Percentiles rank a stretch among this genome's conserved stretches.
Conservation (phyloP, 2,113 vertebrate species). For the Aythya baeri region DNA sequence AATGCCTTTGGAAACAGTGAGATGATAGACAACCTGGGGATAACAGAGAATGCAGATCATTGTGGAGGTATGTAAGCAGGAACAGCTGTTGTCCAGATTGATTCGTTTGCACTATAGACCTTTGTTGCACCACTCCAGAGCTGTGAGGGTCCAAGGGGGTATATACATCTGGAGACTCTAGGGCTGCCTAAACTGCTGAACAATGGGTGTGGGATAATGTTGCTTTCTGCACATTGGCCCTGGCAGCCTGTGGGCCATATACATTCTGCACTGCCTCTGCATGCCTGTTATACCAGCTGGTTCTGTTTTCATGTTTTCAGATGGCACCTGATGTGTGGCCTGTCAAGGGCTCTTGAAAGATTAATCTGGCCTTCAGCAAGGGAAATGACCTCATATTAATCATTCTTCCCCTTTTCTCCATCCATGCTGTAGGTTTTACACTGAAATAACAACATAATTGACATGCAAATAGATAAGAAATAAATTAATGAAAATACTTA, state of each 20-base stretch:
- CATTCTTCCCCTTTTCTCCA: background rate
- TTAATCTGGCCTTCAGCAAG: background rate
- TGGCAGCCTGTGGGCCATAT: background rate
- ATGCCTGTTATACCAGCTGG: background rate
- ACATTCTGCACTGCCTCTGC: background rate
- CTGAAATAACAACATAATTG: slow-evolving; percentile 5
- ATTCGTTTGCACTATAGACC: rapidly evolving
- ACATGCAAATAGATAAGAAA: slow-evolving; percentile 23
- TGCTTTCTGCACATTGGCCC: background rate
- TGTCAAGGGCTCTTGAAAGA: slow-evolving; percentile 11
- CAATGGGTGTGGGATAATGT: background rate
- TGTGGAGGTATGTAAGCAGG: background rate
- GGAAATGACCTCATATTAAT: background rate
- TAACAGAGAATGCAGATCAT: background rate
- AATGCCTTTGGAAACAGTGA: background rate
- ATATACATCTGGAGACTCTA: background rate
- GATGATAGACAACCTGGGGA: background rate
- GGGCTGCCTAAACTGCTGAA: background rate
- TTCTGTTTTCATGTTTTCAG: background rate
- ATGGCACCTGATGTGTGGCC: background rate
- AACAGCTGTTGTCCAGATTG: rapidly evolving
- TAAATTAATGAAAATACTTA: slow-evolving; percentile 1
- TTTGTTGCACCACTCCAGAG: background rate
- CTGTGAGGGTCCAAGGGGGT: background rate
- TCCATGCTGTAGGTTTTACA: background rate